Evolutionary conservation across 2,888 invertebrate genomes (phyloP), one percentile per base, ranked within the genome.

Genomic region (Catonia carolina): DNA sequence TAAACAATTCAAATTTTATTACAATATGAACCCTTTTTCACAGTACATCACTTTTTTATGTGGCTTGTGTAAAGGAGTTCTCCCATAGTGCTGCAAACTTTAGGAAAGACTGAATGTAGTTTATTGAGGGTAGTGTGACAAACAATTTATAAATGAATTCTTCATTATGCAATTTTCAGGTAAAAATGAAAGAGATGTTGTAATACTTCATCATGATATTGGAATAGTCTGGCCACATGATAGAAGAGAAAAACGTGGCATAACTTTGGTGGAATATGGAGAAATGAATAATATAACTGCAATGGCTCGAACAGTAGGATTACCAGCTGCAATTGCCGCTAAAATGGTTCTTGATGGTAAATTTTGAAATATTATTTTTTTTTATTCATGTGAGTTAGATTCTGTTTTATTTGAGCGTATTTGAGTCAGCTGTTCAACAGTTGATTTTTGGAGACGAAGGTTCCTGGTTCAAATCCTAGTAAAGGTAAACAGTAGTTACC

Each of bases 341-440:
- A 95, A 95, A 74, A 99, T 99, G 99, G 82, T 99, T 60, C 77
- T 99, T 12, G 94, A 96, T 73, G 97, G 96, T 90, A 73, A 72
- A 72, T 63, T 55, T 18, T 45, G 15, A 6, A 6, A 6, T 8
- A 6, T 27, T 27, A 27, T 27, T 27, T 27, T 27, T 6, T 15
- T 8, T 45, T 31, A 18, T 20, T 36, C 27, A 14, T 12, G 33
- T 35, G 15, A 2, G 2, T 20, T 12, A 18, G 2, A 5, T 8
- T 3, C 14, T 37, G 14, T 37, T 17, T 15, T 5, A 15, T 3
- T 37, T 3, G 5, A 37, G 8, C 5, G 17, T 5, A 37, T 8
- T 5, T 37, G 17, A 5, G 14, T 37, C 3, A 37, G 37, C 5
- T 17, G 37, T 37, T 5, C 37, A 4, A 37, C 14, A 8, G 3